phyloP scores from a whole-genome alignment of 1,140 invertebrate species.

The Leptestheria dahalacensis region DNA sequence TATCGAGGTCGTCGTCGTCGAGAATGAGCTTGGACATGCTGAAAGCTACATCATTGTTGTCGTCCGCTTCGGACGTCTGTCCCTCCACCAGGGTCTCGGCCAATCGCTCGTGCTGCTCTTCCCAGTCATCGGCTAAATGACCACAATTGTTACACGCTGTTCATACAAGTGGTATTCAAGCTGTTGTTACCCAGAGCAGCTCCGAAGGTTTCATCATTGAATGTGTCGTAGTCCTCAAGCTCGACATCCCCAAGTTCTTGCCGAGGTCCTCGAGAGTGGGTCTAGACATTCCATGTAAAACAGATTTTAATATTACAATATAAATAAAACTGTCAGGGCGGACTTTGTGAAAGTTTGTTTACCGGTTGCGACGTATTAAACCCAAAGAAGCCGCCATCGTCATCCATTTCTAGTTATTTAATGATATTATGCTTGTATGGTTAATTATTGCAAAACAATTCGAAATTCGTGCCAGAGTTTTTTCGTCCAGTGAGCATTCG shows the following conservation, averaged over 20 bases:
- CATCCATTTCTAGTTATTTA: not conserved
- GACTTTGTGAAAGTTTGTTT: not conserved
- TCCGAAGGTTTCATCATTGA: conserved; percentile 82
- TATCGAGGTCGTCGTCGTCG: conserved; percentile 24
- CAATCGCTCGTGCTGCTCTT: conserved; percentile 49
- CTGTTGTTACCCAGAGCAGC: conserved; percentile 35
- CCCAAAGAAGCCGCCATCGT: conserved; percentile 14
- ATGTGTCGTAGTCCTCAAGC: conserved; percentile 70
- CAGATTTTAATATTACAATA: not conserved
- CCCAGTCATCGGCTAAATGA: conserved; percentile 45
- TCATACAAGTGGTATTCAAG: conserved; percentile 2
- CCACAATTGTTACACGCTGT: too few species aligned
- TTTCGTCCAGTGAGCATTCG: too few species aligned
- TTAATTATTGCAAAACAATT: too few species aligned
- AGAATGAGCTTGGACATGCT: conserved; percentile 27
- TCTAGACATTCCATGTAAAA: not conserved
- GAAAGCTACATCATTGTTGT: conserved; percentile 23
- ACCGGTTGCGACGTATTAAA: conserved; percentile 15
- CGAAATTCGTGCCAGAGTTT: too few species aligned
- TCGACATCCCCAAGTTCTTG: conserved; percentile 25
- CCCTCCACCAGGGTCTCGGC: conserved; percentile 31
- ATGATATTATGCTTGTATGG: too few species aligned
- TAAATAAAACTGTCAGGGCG: not conserved
- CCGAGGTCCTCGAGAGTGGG: not conserved
- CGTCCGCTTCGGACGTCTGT: not conserved